Base-by-base conservation (phyloP, 2,888 invertebrate species). In the Epiblema foenella region DNA sequence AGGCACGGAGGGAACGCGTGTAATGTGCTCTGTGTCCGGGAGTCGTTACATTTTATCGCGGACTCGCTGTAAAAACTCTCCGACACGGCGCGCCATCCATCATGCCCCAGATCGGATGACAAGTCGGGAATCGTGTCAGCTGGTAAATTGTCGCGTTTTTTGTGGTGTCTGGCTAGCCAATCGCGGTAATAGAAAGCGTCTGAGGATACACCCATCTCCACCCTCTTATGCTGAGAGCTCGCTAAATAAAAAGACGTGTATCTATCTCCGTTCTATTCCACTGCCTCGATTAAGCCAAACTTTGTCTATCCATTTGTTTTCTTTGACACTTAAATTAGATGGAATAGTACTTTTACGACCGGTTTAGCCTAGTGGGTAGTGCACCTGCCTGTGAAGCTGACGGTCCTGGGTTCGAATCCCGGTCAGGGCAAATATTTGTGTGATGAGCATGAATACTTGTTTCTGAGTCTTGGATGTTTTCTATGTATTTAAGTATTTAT, bases 91-190 rank as follows among this genome's bases (percentile, higher is more conserved):
- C 65, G 54, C 46, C n/a, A 59, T 68, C 59, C 17, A 68, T 68
- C 67, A 68, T 52, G 42, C 12, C 33, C 39, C 17, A 42, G 67
- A 68, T 67, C 67, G 51, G 52, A 52, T 59, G 59, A 52, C 67
- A 37, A 67, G 67, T 29, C 57, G 39, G 51, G 51, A 68, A 51
- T 51, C 59, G 67, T 68, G 59, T 68, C 67, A 68, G 67, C 67
- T 59, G 67, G 51, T 59, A 68, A 51, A 52, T 39, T 59, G 67
- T 59, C 59, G 56, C 51, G 59, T 51, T 68, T 68, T 67, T 68
- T 68, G 59, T 58, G 59, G 52, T n/a, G 39, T 52, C 67, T 59
- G 52, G 51, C 59, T 59, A 46, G 46, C 46, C 46, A 46, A 46
- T 46, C 46, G 59, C 37, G 67, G 51, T 37, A 20, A 33, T 58